Conservation (phyloP, 2,888 invertebrate genomes). For the Papilio protenor region DNA sequence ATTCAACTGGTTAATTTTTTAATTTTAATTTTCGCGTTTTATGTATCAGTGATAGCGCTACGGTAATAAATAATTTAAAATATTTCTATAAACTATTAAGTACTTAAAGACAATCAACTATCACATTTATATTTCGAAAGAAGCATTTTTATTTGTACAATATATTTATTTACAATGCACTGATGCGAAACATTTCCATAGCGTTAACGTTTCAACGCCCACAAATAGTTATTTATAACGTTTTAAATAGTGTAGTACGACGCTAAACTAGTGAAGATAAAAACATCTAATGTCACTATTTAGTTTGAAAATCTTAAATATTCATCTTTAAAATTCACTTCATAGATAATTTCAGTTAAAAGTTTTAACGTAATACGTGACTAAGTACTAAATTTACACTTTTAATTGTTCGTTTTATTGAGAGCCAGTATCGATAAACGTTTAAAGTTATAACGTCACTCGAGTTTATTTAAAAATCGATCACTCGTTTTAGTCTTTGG, state of each 20-base stretch:
- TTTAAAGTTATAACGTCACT: slow-evolving; percentile 39
- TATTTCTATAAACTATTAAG: slow-evolving; percentile 80
- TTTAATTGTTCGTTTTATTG: slow-evolving; percentile 16
- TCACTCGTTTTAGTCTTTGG: slow-evolving; percentile 48
- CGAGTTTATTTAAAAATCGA: slow-evolving; percentile 44
- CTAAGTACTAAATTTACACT: slow-evolving; percentile 13
- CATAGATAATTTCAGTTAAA: slow-evolving; percentile 15
- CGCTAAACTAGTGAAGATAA: slow-evolving; percentile 66
- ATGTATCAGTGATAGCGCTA: slow-evolving; percentile 55
- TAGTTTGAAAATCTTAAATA: slow-evolving; percentile 44
- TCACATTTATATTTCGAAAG: slow-evolving; percentile 82
- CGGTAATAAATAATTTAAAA: slow-evolving; percentile 81
- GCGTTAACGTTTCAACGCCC: neutral
- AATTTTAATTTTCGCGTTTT: slow-evolving; percentile 8
- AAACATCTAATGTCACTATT: slow-evolving; percentile 66
- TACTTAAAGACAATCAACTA: slow-evolving; percentile 80
- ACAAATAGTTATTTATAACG: slow-evolving; percentile 53
- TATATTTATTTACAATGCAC: slow-evolving; percentile 45
- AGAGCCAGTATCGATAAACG: slow-evolving; percentile 24
- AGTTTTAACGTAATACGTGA: slow-evolving; percentile 22
- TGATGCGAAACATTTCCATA: slow-evolving; percentile 12
- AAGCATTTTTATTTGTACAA: slow-evolving; percentile 79
- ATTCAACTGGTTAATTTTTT: slow-evolving; percentile 27
- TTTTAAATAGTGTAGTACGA: slow-evolving; percentile 66
- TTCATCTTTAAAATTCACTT: slow-evolving; percentile 31